A percentile compares a stretch with the other conserved stretches of the same genome.
Conservation (phyloP, 2,888 invertebrate genomes). For the Chrysina gloriosa region DNA sequence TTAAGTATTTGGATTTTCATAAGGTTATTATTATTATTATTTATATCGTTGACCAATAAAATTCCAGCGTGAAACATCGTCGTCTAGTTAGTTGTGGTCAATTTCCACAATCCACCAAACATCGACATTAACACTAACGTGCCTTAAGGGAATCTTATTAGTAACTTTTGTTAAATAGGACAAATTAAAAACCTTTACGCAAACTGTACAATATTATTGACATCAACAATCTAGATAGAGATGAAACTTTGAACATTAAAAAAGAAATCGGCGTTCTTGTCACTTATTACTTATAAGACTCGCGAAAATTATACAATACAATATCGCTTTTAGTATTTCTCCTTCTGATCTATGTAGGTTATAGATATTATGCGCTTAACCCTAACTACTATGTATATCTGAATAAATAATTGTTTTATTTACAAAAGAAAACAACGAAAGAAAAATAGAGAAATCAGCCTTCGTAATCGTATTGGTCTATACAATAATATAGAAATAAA, state of each 20-base stretch:
- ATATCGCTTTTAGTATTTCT: slow-evolving; percentile 45
- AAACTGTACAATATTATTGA: slow-evolving; percentile 19
- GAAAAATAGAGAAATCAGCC: slow-evolving; percentile 42
- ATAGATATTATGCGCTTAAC: slow-evolving; percentile 22
- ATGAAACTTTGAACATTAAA: neutral
- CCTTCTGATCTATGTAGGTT: slow-evolving; percentile 1
- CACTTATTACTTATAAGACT: slow-evolving; percentile 44
- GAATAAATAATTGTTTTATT: slow-evolving; percentile 43
- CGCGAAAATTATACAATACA: slow-evolving; percentile 43
- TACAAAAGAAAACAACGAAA: slow-evolving; percentile 40
- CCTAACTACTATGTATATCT: slow-evolving; percentile 35
- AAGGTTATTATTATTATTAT: too few relatives aligned
- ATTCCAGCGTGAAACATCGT: too few relatives aligned
- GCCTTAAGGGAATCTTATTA: too few relatives aligned
- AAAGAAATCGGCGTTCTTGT: slow-evolving; percentile 21
- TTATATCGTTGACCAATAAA: too few relatives aligned
- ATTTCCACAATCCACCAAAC: too few relatives aligned
- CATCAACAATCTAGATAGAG: slow-evolving; percentile 13
- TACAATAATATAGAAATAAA: slow-evolving; percentile 29
- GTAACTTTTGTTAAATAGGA: too few relatives aligned
- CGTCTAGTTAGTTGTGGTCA: too few relatives aligned
- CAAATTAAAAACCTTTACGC: too few relatives aligned
- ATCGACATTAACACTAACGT: too few relatives aligned
- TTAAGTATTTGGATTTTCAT: too few relatives aligned
- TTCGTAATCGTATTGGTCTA: slow-evolving; percentile 34